Evolutionary conservation across 30 jellyfish, hydroid and myxozoan genomes (phyloP), one percentile per base, ranked within the genome.

Genomic region (Nemopilema nomurai): DNA sequence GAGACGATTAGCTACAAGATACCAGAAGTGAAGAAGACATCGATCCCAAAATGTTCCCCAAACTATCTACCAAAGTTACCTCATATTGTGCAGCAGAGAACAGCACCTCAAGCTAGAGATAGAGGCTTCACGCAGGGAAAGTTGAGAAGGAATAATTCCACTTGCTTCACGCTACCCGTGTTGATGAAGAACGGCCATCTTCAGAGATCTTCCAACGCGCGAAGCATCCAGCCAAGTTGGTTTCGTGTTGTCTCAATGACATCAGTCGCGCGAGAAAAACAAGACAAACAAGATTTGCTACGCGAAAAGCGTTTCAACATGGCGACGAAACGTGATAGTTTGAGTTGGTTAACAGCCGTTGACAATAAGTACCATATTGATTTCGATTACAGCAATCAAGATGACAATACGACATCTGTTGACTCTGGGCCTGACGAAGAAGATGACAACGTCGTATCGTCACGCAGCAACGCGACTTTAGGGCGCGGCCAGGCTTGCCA

Each of bases 211-310:
- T 13, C 30, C 32, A 4, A 67, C 31, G 27, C 67, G 17, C 65
- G 31, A 7, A 67, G 24, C 18, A 23, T 21, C 33, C 89, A 80
- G 64, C 89, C 80, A 24, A 80, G 89, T 32, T 80, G 89, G 89
- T 80, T 80, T 18, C 74, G 26, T 23, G 81, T 66, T 31, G 29
- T 33, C n/a, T 68, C 89, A 24, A 16, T 66, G 74, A 67, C 28
- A 28, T 49, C 57, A 41, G 57, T 41, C 57, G 57, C 6, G 13
- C 57, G 57, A 13, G 57, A 41, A 13, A 41, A 41, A 13, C 6
- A 13, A 13, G 57, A 41, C 57, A 41, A 6, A 41, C 57, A 13
- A 41, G 13, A 41, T 41, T 6, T 41, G 13, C 57, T 3, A 6
- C 6, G 57, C 6, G 13, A 41, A 41, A 41, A 41, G 57, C 13